These are phyloP conservation scores for Leptoteleia sp. DNA, from an alignment of 1,140 invertebrate genomes.

Conservation along the genomic window DNA sequence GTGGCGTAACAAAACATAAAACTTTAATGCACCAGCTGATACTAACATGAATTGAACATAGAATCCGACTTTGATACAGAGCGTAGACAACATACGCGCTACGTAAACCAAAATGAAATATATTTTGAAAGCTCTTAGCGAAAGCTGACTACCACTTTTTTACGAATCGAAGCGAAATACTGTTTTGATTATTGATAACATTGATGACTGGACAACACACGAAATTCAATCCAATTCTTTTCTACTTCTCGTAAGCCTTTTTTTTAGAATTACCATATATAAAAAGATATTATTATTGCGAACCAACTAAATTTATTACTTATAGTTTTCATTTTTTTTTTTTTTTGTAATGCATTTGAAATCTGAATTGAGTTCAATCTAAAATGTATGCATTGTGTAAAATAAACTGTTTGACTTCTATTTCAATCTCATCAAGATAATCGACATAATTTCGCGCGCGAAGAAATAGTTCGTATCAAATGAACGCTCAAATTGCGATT, in stretches of 20 bases:
- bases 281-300: no score
- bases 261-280: no score
- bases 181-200: conserved; percentile 23
- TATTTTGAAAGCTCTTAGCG: conserved; percentile 49
- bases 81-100: conserved; percentile 34
- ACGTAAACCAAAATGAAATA: conserved; percentile 47
- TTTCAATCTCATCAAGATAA: no score
- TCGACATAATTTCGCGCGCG: no score
- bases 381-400: no score
- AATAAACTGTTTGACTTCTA: no score
- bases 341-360: no score
- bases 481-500: no score
- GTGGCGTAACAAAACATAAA: conserved; percentile 47
- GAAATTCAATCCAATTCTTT: not conserved
- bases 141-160: conserved; percentile 21
- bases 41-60: conserved; percentile 35
- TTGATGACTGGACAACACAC: not conserved
- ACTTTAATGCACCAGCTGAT: conserved; percentile 48
- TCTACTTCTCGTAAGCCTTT: not conserved
- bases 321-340: no score
- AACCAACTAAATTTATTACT: no score
- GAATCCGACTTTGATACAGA: conserved; percentile 52
- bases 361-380: no score
- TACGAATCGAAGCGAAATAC: conserved; percentile 20
- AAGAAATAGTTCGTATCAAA: no score